A percentile compares a stretch with the other conserved stretches of the same genome.
Conservation (phyloP, 2,113 vertebrate species). For the Heteronetta atricapilla region DNA sequence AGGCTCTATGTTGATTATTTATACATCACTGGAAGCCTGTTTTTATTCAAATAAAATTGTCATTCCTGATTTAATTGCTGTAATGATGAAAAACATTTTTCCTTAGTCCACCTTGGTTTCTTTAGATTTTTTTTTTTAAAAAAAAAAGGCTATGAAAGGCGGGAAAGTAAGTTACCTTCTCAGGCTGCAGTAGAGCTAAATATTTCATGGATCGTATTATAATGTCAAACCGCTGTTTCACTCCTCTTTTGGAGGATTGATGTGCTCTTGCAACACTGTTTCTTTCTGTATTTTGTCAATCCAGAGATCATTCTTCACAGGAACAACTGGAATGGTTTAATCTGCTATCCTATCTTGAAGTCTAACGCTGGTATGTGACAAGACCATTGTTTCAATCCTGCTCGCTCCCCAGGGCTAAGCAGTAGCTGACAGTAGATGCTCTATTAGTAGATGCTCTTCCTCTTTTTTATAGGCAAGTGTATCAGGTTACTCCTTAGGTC, state of each 20-base stretch:
- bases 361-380: neutral
- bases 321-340: neutral
- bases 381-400: neutral
- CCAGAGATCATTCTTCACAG: neutral
- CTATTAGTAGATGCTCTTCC: neutral
- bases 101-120: neutral
- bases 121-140: neutral
- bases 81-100: neutral
- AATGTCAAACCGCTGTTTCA: neutral
- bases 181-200: neutral
- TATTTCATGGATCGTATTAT: neutral
- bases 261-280: neutral
- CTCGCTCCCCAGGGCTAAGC: neutral
- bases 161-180: neutral
- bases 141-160: neutral
- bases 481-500: neutral
- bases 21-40: neutral
- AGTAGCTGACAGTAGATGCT: neutral
- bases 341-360: neutral
- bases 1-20: neutral
- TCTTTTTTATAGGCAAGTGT: neutral
- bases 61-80: neutral
- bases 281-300: neutral
- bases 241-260: neutral
- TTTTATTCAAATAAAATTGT: neutral